phyloP scores from a whole-genome alignment of 2,888 invertebrate genomes.

The Stegana nigrithorax region DNA sequence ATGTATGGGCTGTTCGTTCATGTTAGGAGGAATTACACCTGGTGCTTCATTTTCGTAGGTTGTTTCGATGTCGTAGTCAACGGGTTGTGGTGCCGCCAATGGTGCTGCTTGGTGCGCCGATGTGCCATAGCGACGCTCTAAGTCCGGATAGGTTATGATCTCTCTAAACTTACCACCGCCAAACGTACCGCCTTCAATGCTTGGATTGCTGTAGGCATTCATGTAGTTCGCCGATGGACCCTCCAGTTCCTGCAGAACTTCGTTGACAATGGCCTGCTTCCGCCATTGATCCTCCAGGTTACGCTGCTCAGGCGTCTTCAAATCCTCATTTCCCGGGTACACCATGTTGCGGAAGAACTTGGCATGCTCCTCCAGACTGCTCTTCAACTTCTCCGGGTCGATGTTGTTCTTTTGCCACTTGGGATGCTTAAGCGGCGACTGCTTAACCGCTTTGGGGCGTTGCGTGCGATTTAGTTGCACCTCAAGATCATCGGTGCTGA shows the following conservation, averaged over 20 bases:
- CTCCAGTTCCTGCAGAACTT: slow-evolving; percentile 48
- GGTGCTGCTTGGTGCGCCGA: too few relatives aligned
- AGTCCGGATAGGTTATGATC: too few relatives aligned
- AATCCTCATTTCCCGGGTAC: slow-evolving; percentile 20
- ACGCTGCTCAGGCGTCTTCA: slow-evolving; percentile 34
- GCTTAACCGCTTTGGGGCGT: slow-evolving; percentile 63
- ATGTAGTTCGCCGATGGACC: too few relatives aligned
- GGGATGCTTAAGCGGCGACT: slow-evolving; percentile 66
- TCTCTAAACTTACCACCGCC: slow-evolving; percentile 32
- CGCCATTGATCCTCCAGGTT: slow-evolving; percentile 42
- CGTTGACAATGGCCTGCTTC: slow-evolving; percentile 38
- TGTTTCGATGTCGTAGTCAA: slow-evolving; percentile 52
- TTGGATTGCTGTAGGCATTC: too few relatives aligned
- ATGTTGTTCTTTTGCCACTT: too few relatives aligned
- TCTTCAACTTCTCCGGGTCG: slow-evolving; percentile 67
- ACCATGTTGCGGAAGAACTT: slow-evolving; percentile 52
- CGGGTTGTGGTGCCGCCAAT: too few relatives aligned
- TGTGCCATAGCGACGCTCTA: too few relatives aligned
- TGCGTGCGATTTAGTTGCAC: slow-evolving; percentile 66
- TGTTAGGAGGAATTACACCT: background rate
- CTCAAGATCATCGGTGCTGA: slow-evolving; percentile 73
- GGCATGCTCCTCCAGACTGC: slow-evolving; percentile 59
- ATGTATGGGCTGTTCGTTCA: slow-evolving; percentile 52
- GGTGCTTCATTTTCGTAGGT: slow-evolving; percentile 55
- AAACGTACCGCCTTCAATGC: slow-evolving; percentile 31